Base-by-base conservation (phyloP, 2,113 vertebrate species). In the Penelope pileata region DNA sequence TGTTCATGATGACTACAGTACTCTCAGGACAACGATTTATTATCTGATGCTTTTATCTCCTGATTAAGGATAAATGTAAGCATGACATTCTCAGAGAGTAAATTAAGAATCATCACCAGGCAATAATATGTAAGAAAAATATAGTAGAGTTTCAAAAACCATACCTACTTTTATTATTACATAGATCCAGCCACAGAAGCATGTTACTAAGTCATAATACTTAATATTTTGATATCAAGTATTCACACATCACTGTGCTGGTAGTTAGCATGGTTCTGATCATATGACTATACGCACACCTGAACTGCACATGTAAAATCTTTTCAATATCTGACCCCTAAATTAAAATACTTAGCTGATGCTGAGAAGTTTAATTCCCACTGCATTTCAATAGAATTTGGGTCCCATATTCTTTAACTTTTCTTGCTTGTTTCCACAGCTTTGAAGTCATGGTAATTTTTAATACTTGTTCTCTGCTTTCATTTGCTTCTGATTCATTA, bases 271-370 rank as follows among this genome's bases (percentile, higher is more conserved):
- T 19, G 5, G 8, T 70, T 67, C 50, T 38, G 18, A 86, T 13
- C 21, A 38, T 7, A 19, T 12, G 5, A 36, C 19, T 80, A 7
- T 24, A 24, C 38, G n/a, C 18, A 54, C 0, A 0, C 38, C 16
- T 85, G 19, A 29, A 68, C 67, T 78, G 26, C 78, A 2, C 47
- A 54, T 17, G n/a, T 6, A 82, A 87, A 88, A 60, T 60, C 1
- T 50, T 59, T 79, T 54, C 26, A 70, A 75, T 87, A 56, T 43
- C 19, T 81, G 26, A 1, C 30, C 23, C 17, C 13, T 56, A n/a
- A 56, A 42, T 34, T 47, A 29, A 73, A 26, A 80, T 29, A 60
- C 72, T 32, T 75, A 34, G 4, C 24, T 56, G 29, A 63, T 4
- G 50, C 17, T 75, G 34, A 72, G 38, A 90, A 74, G 9, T 42